phyloP scores from a whole-genome alignment of 2,113 vertebrate genomes.

The Platysteira castanea region DNA sequence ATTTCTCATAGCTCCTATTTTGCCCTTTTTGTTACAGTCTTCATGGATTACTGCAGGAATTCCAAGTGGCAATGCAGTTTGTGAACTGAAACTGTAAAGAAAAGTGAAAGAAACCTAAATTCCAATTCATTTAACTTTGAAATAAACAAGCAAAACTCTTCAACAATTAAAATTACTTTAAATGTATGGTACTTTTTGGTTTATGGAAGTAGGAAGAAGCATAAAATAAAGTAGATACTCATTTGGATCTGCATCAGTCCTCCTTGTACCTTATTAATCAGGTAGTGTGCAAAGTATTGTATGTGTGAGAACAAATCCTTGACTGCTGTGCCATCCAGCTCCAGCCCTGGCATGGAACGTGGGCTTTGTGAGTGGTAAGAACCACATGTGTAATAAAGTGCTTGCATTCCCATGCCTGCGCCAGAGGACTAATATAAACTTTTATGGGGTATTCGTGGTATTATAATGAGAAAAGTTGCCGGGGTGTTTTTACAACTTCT shows the following conservation, averaged over 20 bases:
- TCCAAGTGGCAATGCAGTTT: background rate
- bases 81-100: background rate
- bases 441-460: background rate
- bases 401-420: background rate
- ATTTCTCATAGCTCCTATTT: background rate
- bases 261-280: background rate
- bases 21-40: background rate
- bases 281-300: background rate
- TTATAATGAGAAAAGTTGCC: background rate
- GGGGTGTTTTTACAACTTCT: background rate
- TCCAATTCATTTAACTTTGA: background rate
- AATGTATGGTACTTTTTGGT: background rate
- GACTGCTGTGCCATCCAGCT: background rate
- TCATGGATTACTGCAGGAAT: background rate
- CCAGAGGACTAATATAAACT: background rate
- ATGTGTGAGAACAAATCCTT: background rate
- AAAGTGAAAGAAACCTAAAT: background rate
- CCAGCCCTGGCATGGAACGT: background rate
- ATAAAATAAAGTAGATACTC: background rate
- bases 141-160: background rate
- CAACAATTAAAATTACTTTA: background rate
- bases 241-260: background rate
- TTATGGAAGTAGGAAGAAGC: background rate
- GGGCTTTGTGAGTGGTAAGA: background rate
- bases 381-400: background rate